A percentile compares a stretch with the other conserved stretches of the same genome.
Conservation (phyloP, 2,797 vertebrate species). For the Sebastes steindachneri region DNA sequence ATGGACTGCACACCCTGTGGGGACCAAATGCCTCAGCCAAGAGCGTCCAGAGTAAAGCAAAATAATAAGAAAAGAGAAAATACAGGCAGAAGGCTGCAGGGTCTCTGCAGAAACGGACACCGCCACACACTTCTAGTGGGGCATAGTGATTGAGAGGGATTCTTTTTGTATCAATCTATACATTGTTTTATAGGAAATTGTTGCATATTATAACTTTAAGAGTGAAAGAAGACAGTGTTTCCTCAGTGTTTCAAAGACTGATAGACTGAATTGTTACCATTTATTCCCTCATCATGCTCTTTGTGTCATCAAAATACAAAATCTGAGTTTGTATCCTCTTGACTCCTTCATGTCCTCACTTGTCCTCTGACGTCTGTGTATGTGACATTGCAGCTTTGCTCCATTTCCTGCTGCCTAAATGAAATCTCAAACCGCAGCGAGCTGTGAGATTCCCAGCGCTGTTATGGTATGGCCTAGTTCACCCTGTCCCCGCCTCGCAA, state of each 20-base stretch:
- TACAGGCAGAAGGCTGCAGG: background rate
- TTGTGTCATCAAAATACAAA: background rate
- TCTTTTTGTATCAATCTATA: background rate
- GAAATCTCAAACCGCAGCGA: constrained; percentile 41
- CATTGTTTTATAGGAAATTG: background rate
- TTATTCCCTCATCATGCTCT: background rate
- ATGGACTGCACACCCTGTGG: too few species aligned
- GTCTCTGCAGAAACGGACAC: background rate
- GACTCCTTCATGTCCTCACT: constrained; percentile 3
- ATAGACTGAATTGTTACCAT: background rate
- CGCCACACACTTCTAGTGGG: background rate
- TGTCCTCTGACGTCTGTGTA: background rate
- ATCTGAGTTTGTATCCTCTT: background rate
- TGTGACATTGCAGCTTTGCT: constrained; percentile 27
- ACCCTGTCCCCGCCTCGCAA: constrained; percentile 12
- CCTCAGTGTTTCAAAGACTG: background rate
- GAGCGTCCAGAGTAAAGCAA: background rate
- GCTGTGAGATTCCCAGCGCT: constrained; percentile 20
- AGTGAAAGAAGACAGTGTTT: too few species aligned
- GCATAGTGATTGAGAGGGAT: background rate
- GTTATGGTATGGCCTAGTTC: constrained; percentile 50
- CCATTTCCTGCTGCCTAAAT: constrained; percentile 41
- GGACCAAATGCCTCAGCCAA: too few species aligned
- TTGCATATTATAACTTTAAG: background rate
- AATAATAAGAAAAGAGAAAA: background rate